phyloP scores from a whole-genome alignment of 2,113 vertebrate species.

The Asarcornis scutulata region DNA sequence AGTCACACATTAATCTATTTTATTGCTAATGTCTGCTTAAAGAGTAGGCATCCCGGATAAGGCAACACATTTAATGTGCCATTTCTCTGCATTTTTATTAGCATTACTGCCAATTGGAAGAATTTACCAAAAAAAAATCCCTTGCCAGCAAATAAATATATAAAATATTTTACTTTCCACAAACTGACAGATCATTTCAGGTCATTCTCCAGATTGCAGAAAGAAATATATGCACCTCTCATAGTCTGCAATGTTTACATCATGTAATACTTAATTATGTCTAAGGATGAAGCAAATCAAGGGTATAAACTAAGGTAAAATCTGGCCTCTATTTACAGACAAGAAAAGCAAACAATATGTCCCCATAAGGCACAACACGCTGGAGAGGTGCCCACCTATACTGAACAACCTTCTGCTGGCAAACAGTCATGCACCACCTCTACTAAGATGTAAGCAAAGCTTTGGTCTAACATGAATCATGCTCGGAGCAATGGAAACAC shows the following conservation, averaged over 20 bases:
- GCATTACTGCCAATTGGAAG: constrained; percentile 6
- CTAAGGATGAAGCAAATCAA: not conserved
- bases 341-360: not conserved
- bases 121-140: constrained; percentile 43
- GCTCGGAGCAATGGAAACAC: not conserved
- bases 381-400: not conserved
- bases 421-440: not conserved
- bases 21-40: not conserved
- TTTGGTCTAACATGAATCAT: not conserved
- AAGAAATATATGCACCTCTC: not conserved
- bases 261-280: not conserved
- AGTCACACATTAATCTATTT: constrained; percentile 57
- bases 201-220: not conserved
- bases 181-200: not conserved
- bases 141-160: constrained; percentile 8
- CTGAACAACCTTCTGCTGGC: not conserved
- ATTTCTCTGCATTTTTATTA: constrained; percentile 25
- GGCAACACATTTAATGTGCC: constrained; percentile 35
- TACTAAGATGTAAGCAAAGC: not conserved
- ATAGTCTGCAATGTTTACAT: not conserved
- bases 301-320: not conserved
- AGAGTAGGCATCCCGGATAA: not conserved
- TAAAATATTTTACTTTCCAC: not conserved
- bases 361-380: not conserved
- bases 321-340: not conserved